Base-by-base conservation (phyloP, 2,797 vertebrate species). In the Brotogeris chrysoptera region DNA sequence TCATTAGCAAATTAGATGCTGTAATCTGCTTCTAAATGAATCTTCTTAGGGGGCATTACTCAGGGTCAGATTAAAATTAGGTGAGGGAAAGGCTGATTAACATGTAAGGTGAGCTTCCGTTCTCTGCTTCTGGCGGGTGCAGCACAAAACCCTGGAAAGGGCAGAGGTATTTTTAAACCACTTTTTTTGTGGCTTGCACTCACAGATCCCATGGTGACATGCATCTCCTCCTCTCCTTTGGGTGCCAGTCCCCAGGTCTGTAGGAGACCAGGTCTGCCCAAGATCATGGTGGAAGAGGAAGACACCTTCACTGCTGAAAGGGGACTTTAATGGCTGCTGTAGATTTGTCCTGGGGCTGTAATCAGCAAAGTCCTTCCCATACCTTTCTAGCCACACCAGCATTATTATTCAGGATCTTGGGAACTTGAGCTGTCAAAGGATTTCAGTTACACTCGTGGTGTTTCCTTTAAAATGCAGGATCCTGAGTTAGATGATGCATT, bases 21-120 rank as follows among this genome's bases (percentile, higher is more conserved):
- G 59, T 95, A 97, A 97, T 96, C 96, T 97, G 89, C 92, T 97
- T 94, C 95, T 91, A 95, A 95, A 95, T 95, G 34, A 96, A 96
- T 96, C 96, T 95, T 95, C 94, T 97, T 95, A 94, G 86, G 91
- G 93, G 95, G 93, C 92, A 96, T 93, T 96, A 95, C 87, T 89
- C 92, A 95, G 94, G 95, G 96, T 96, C 96, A 94, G 95, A 96
- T 96, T 96, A 96, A 95, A 95, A 93, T 85, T 80, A 96, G 74
- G 93, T 65, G 79, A 94, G 65, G 84, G 89, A 92, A 95, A 94
- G 84, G 72, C 91, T 96, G 86, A 96, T 96, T 97, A 96, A 96
- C 86, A 89, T n/a, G 52, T 69, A 95, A 96, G 92, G 93, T 93
- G 91, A 93, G 72, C 93, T 97, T 97, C 96, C 91, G 86, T 65